A percentile compares a stretch with the other conserved stretches of the same genome.
Conservation (phyloP, 1,140 invertebrate species). For the Drosophila virilis region DNA sequence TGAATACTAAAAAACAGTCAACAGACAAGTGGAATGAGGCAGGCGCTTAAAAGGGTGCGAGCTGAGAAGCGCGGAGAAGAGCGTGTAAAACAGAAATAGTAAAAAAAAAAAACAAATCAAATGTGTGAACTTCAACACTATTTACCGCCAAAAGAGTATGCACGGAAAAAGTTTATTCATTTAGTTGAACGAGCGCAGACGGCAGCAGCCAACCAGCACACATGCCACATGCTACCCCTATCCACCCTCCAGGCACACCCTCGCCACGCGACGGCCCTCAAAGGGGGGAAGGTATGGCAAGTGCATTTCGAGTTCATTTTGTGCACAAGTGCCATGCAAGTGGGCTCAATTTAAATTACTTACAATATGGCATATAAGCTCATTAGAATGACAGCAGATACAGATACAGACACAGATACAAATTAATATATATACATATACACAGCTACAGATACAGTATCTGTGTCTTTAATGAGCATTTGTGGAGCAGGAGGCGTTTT, state of each 20-base stretch:
- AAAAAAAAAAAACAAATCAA: slow-evolving; percentile 65
- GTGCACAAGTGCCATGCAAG: slow-evolving; percentile 39
- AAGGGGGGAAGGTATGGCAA: slow-evolving; percentile 18
- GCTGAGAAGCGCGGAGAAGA: slow-evolving; percentile 7
- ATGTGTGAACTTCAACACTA: slow-evolving; percentile 82
- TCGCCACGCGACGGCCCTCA: background rate
- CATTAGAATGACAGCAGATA: slow-evolving; percentile 47
- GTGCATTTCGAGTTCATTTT: slow-evolving; percentile 65
- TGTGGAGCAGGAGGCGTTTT: slow-evolving; percentile 4
- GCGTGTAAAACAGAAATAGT: slow-evolving; percentile 12
- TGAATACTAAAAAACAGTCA: slow-evolving; percentile 79
- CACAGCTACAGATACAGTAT: slow-evolving; percentile 4
- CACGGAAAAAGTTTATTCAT: slow-evolving; percentile 80
- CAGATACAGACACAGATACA: slow-evolving; percentile 13
- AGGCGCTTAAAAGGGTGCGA: slow-evolving; percentile 3
- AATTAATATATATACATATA: slow-evolving; percentile 2
- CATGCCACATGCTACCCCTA: slow-evolving; percentile 6
- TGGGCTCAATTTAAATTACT: slow-evolving; percentile 73
- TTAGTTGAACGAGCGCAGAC: slow-evolving; percentile 75
- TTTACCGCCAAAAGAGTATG: slow-evolving; percentile 78
- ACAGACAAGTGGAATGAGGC: slow-evolving; percentile 48
- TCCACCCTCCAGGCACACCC: no score
- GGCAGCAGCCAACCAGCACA: slow-evolving; percentile 40
- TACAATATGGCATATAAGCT: slow-evolving; percentile 52
- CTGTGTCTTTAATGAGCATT: slow-evolving; percentile 15